Evolutionary conservation across 2,113 vertebrate genomes (phyloP).

Genomic region (Sinocyclocheilus grahami): DNA sequence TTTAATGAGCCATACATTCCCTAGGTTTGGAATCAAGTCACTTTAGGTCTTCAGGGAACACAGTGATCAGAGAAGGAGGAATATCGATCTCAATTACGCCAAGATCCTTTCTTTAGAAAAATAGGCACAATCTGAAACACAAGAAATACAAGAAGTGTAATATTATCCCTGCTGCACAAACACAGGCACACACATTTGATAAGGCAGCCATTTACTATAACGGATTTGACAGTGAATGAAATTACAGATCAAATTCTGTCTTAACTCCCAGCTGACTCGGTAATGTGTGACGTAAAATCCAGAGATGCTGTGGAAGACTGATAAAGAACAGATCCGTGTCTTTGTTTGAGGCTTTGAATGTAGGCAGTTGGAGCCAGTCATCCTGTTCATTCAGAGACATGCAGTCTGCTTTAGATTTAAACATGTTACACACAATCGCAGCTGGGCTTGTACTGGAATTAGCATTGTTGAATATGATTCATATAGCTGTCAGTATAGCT

Average conservation of each 20-base stretch:
- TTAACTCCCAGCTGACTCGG: not conserved
- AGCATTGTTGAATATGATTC: not conserved
- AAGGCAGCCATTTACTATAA: conserved; percentile 1
- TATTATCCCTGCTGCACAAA: not conserved
- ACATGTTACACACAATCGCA: conserved; percentile 4
- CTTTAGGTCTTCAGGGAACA: not conserved
- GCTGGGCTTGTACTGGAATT: too few relatives aligned
- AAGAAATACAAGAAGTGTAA: not conserved
- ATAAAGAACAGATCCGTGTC: conserved; percentile 11
- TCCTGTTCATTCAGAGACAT: conserved; percentile 9
- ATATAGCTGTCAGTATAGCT: too few relatives aligned
- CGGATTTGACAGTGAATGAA: not conserved
- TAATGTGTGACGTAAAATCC: conserved; percentile 22
- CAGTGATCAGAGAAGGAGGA: not conserved
- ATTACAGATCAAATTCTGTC: not conserved
- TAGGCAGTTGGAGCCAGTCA: conserved; percentile 2
- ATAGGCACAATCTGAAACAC: not conserved
- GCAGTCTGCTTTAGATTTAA: not conserved
- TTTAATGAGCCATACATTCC: not conserved
- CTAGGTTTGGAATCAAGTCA: not conserved
- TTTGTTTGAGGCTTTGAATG: not conserved
- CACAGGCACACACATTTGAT: not conserved
- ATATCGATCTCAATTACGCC: not conserved
- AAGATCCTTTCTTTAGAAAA: not conserved
- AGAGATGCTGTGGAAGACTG: not conserved